Evolutionary conservation across 2,797 vertebrate genomes (phyloP).

Genomic region (Steatocranus sp.): DNA sequence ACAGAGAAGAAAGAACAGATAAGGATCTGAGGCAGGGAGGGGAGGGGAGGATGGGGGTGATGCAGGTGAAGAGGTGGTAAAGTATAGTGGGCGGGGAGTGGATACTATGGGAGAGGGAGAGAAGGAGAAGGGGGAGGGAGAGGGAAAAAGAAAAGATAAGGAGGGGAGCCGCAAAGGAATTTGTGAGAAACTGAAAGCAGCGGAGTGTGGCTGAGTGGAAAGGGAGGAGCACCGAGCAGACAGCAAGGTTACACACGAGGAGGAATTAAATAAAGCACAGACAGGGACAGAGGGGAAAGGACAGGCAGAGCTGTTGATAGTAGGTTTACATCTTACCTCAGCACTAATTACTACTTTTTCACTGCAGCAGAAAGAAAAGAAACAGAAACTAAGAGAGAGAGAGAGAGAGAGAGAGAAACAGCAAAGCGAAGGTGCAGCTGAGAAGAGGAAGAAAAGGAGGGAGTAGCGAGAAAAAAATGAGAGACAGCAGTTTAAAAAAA

Average conservation of each 20-base stretch:
- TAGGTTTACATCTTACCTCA: constrained; percentile 16
- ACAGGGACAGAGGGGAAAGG: not conserved
- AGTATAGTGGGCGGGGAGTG: constrained; percentile 50
- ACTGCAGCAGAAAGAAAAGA: constrained; percentile 3
- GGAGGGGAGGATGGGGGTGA: not conserved
- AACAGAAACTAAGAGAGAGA: constrained; percentile 7
- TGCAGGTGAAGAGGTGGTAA: constrained; percentile 53
- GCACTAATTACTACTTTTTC: constrained; percentile 26
- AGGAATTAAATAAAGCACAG: constrained; percentile 29
- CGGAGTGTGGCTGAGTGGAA: constrained; percentile 21
- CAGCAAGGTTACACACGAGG: constrained; percentile 46
- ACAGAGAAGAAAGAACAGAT: constrained; percentile 7
- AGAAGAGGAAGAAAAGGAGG: constrained; percentile 13
- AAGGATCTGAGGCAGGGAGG: constrained; percentile 12
- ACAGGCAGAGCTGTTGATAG: constrained; percentile 32
- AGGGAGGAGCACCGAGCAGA: constrained; percentile 47
- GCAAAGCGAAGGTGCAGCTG: not conserved
- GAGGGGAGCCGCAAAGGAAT: constrained; percentile 57
- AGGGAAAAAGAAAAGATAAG: constrained; percentile 43
- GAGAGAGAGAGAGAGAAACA: not conserved
- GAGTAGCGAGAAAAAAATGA: constrained; percentile 1
- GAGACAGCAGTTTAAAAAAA: constrained; percentile 1
- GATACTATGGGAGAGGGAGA: constrained; percentile 4
- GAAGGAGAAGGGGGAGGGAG: not conserved
- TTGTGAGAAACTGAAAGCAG: constrained; percentile 53